Conservation (phyloP, 35 echinoderm and acorn worm genomes). For the Ophioderma brevispina region DNA sequence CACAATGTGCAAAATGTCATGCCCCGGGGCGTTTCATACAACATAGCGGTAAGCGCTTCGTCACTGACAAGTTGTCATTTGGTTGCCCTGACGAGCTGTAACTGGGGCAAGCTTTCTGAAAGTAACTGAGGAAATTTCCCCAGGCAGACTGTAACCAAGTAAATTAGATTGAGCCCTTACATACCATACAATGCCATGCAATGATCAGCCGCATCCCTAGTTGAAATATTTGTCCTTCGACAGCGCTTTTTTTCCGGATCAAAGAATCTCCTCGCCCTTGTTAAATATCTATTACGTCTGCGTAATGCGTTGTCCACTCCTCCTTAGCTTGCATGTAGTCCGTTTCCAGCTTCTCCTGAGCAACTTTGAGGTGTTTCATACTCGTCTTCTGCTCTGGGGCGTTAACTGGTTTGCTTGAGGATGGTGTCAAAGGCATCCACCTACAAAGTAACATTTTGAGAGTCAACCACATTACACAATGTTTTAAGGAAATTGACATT, state of each 20-base stretch:
- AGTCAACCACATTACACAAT: no score
- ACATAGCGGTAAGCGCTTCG: no score
- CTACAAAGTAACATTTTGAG: no score
- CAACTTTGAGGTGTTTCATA: constrained; percentile 50
- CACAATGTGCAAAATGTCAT: no score
- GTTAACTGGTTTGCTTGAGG: constrained; percentile 48
- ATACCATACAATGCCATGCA: constrained; percentile 88
- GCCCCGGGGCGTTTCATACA: no score
- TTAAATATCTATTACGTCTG: constrained; percentile 56
- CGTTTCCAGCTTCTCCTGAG: constrained; percentile 70
- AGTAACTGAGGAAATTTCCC: no score
- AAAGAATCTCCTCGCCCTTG: constrained; percentile 58
- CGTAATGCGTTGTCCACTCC: constrained; percentile 61
- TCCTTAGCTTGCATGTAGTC: constrained; percentile 94
- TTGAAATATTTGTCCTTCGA: constrained; percentile 94
- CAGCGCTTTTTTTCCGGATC: constrained; percentile 70
- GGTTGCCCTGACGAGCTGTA: no score
- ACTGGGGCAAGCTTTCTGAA: no score
- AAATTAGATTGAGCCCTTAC: no score
- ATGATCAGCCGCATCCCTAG: constrained; percentile 91
- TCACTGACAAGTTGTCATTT: no score
- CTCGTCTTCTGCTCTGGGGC: constrained; percentile 61
- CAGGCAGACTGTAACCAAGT: no score
- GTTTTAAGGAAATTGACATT: no score
- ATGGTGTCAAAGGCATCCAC: constrained; percentile 63